Evolutionary conservation across 2,797 vertebrate species (phyloP).

Genomic region (Malacoraja senta): DNA sequence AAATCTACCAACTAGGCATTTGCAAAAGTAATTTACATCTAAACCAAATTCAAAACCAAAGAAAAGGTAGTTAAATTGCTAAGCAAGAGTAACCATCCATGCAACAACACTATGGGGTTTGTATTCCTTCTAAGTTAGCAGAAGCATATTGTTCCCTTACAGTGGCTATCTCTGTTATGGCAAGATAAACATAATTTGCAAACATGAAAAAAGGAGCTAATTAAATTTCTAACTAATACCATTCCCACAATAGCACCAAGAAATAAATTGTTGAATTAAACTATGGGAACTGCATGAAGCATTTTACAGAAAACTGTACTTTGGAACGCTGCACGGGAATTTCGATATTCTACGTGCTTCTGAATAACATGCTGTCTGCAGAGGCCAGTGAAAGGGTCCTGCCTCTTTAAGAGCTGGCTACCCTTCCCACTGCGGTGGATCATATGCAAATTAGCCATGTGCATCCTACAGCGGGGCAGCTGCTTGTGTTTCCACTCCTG

Average conservation of each 20-base stretch:
- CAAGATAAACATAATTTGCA: background rate
- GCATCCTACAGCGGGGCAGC: constrained; percentile 14
- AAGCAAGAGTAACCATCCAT: background rate
- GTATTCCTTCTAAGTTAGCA: background rate
- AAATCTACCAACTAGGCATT: background rate
- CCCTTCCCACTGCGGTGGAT: constrained; percentile 26
- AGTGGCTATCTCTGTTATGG: background rate
- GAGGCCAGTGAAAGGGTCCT: constrained; percentile 34
- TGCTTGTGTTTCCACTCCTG: constrained; percentile 19
- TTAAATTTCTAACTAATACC: background rate
- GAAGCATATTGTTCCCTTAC: background rate
- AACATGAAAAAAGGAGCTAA: background rate
- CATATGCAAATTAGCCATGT: constrained; percentile 45
- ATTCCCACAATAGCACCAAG: background rate
- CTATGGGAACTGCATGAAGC: background rate
- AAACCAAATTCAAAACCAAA: background rate
- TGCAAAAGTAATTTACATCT: background rate
- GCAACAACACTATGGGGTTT: background rate
- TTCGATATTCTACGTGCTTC: background rate
- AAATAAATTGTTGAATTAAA: background rate
- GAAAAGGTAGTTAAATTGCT: background rate
- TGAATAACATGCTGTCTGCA: constrained; percentile 27
- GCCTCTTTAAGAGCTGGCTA: constrained; percentile 34
- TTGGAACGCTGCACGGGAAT: background rate
- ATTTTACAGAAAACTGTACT: background rate